Evolutionary conservation across 2,797 vertebrate species (phyloP), one percentile per base, ranked within the genome.

Genomic region (Arctocebus calabarensis): DNA sequence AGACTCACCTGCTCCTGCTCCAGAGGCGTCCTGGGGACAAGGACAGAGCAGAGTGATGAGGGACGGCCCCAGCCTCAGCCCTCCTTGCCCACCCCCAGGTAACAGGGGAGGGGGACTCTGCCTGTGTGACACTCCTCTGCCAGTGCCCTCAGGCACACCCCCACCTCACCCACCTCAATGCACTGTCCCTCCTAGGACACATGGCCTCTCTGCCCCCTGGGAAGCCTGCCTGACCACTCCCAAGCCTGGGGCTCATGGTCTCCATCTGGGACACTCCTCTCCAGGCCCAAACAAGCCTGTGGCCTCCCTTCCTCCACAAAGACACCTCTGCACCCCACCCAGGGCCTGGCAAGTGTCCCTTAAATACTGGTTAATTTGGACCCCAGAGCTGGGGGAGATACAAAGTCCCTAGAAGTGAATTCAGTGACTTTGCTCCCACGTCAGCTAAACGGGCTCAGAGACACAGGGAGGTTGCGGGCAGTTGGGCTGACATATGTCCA

Each of bases 1-100:
- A 84, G 22, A 94, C 98, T 98, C 97, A 99, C 98, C 98, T 4
- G 98, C 97, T 96, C 98, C 98, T 0, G 97, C 97, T 91, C 98
- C 94, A 13, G 98, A 79, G 0, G 93, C 82, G 0, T 99, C 98
- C 98, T 99, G 88, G 90, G 91, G 82, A 94, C 75, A 97, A 97
- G 77, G 86, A 95, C 74, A 97, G 86, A 82, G 0, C 5, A 27
- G 11, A 25, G 84, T 10, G 27, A 52, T 84, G 14, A 93, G 25
- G 29, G 34, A 40, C 32, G 45, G 59, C 10, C 64, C 64, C 0
- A 4, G 19, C 10, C 2, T 0, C 0, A 2, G 3, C 40, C 19
- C 34, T 17, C n/a, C n/a, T 23, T 37, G n/a, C 8, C n/a, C 1
- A 5, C 27, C 16, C 81, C 87, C 57, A 2, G 32, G 2, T 0